Evolutionary conservation across 2,797 vertebrate genomes (phyloP).

Genomic region (Sebastes taczanowskii): DNA sequence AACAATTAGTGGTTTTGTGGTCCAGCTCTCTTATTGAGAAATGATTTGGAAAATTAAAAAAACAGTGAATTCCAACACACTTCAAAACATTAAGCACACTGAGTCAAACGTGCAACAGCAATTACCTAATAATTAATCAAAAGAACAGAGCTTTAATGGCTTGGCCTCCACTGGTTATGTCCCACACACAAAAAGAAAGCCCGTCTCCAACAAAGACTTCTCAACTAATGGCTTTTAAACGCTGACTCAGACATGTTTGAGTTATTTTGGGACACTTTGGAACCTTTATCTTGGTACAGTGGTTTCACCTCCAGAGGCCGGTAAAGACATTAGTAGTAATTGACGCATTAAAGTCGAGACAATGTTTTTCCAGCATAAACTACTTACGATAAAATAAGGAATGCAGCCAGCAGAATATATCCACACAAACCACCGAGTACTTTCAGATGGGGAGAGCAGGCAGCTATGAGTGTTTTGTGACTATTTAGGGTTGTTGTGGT

Average conservation of each 20-base stretch:
- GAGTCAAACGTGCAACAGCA: not conserved
- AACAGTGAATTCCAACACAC: not conserved
- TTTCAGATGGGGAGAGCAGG: not conserved
- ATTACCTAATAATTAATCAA: not conserved
- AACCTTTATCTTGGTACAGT: not conserved
- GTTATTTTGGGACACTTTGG: not conserved
- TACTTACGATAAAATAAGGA: slow-evolving; percentile 10
- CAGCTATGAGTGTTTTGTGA: not conserved
- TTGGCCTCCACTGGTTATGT: not conserved
- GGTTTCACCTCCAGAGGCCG: slow-evolving; percentile 15
- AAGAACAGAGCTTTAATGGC: not conserved
- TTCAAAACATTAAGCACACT: not conserved
- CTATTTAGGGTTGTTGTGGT: slow-evolving; percentile 17
- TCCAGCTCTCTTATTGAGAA: not conserved
- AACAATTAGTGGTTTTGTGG: not conserved
- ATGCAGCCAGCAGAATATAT: not conserved
- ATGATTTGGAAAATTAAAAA: not conserved
- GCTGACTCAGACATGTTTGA: not conserved
- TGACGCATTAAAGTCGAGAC: slow-evolving; percentile 20
- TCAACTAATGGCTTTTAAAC: not conserved
- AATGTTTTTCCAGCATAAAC: slow-evolving; percentile 20
- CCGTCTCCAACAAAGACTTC: not conserved
- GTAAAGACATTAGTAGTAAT: slow-evolving; percentile 1
- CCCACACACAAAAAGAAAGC: not conserved
- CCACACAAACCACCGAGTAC: slow-evolving; percentile 9